phyloP scores from a whole-genome alignment of 2,888 invertebrate genomes.

The Chloroclystis v-ata region DNA sequence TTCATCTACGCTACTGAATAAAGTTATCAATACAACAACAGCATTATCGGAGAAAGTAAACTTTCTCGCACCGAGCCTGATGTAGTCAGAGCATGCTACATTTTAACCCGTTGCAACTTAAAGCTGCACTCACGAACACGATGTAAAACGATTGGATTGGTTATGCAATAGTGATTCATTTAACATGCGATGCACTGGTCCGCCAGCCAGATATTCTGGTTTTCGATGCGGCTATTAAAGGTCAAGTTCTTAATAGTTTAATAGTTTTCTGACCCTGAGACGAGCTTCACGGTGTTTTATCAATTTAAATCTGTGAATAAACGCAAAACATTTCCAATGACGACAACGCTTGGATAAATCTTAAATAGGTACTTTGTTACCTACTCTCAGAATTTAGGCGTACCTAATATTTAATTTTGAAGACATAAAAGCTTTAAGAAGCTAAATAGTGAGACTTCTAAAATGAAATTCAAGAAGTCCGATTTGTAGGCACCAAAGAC shows the following conservation, averaged over 20 bases:
- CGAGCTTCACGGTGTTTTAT: neutral
- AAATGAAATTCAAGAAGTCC: no score
- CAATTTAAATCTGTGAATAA: no score
- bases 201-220: constrained; percentile 29
- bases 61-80: constrained; percentile 56
- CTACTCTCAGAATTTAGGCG: no score
- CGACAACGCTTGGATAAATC: no score
- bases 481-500: no score
- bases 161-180: constrained; percentile 24
- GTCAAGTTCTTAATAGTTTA: constrained; percentile 23
- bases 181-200: constrained; percentile 15
- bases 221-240: constrained; percentile 20
- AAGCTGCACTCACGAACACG: constrained; percentile 23
- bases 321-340: no score
- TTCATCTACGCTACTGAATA: constrained; percentile 20
- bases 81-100: constrained; percentile 35
- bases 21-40: constrained; percentile 29
- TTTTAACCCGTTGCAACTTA: constrained; percentile 23
- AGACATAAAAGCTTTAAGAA: no score
- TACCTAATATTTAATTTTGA: no score
- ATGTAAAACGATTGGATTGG: constrained; percentile 22
- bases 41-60: constrained; percentile 55
- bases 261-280: constrained; percentile 22
- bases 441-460: no score
- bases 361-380: no score